Base-by-base conservation (phyloP, 2,888 invertebrate genomes). In the Sphaeridia pumilis region DNA sequence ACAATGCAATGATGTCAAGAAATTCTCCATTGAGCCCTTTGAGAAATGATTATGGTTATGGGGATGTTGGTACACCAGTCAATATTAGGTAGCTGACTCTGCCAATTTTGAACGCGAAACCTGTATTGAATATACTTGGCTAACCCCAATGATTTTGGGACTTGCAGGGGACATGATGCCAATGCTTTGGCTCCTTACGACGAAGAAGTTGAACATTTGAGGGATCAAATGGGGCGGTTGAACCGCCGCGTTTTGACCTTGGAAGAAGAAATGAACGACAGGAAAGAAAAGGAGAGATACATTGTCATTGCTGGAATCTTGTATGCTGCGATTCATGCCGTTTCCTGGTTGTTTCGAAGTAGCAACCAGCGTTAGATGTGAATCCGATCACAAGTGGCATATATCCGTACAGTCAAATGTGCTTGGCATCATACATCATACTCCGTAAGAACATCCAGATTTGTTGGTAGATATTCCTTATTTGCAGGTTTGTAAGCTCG, bases 191-290 rank as follows among this genome's bases (percentile, higher is more conserved):
- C 46, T 21, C 51, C 46, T 34, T 46, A 50, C 38, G 52, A 46
- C 25, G 55, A 51, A 24, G 56, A 56, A 45, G 24, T 88, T 52
- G 76, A 84, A 42, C 85, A 88, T 72, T 76, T 90, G 66, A 78
- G 88, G 57, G 77, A 85, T 46, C 90, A 90, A 72, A 78, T 93
- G 67, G 84, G 86, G 22, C 88, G 89, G 70, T 70, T 93, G 59
- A 87, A 88, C 70, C 79, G 89, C 45, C 80, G 92, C 21, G 83
- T 93, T 7, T 81, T 88, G 75, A 80, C 84, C 4, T 79, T 93
- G 58, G 92, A 93, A 72, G 77, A 88, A 57, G 89, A 90, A 66
- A 83, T 84, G 68, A 74, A 84, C 64, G 84, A 85, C 67, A 77
- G 88, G 55, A 80, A 86, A 66, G 87, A 90, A 69, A 81, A 86